Conservation (phyloP, 1,140 invertebrate species). For the Drosophila takahashii region DNA sequence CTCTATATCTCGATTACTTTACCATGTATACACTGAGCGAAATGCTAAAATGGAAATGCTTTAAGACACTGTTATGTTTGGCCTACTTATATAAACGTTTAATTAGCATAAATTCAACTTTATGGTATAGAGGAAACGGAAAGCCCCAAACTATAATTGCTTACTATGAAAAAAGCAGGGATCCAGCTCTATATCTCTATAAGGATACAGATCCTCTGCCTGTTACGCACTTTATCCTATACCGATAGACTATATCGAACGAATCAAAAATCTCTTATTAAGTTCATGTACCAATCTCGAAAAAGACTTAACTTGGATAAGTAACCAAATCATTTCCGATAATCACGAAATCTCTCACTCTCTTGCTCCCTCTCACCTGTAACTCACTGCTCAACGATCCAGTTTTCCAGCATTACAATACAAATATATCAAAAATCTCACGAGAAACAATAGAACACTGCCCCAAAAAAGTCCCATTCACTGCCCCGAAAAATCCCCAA, state of each 20-base stretch:
- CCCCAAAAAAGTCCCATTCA: slow-evolving; percentile 13
- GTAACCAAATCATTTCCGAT: slow-evolving; percentile 28
- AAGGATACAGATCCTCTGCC: slow-evolving; percentile 19
- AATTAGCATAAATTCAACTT: slow-evolving; percentile 72
- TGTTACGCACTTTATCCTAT: slow-evolving; percentile 45
- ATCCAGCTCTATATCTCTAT: neutral
- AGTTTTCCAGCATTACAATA: slow-evolving; percentile 28
- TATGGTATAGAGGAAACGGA: slow-evolving; percentile 10
- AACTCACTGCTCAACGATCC: slow-evolving; percentile 62
- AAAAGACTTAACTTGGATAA: slow-evolving; percentile 48
- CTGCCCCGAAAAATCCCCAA: slow-evolving; percentile 9
- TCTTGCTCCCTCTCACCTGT: slow-evolving; percentile 30
- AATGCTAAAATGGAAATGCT: slow-evolving; percentile 73
- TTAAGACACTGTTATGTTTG: slow-evolving; percentile 82
- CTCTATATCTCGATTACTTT: slow-evolving; percentile 58
- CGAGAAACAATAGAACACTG: slow-evolving; percentile 59
- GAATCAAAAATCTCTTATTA: slow-evolving; percentile 37
- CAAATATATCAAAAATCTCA: slow-evolving; percentile 4
- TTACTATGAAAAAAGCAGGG: neutral
- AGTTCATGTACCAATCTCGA: slow-evolving; percentile 47
- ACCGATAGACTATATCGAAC: slow-evolving; percentile 25
- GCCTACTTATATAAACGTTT: slow-evolving; percentile 71
- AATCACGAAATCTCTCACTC: slow-evolving; percentile 9
- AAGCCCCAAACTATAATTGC: slow-evolving; percentile 2
- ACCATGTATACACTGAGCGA: slow-evolving; percentile 75